phyloP scores from a whole-genome alignment of 2,113 vertebrate species.

The Garra rufa region DNA sequence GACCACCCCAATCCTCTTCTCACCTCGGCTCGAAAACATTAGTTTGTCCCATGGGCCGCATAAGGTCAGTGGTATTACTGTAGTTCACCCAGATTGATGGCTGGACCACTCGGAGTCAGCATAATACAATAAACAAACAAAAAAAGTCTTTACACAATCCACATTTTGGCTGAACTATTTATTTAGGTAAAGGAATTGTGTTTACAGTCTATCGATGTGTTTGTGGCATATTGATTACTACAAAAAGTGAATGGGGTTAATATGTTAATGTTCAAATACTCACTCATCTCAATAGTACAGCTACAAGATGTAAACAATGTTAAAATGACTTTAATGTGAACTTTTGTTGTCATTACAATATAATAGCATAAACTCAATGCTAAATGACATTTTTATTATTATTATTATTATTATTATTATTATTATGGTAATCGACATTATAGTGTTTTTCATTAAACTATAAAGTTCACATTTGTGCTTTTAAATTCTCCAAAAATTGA shows the following conservation, averaged over 20 bases:
- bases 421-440: too few species aligned
- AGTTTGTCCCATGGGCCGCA: not conserved
- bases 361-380: too few species aligned
- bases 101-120: not conserved
- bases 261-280: not conserved
- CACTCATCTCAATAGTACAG: not conserved
- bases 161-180: not conserved
- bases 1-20: not conserved
- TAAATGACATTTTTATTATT: too few species aligned
- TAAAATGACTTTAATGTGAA: not conserved
- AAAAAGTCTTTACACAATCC: not conserved
- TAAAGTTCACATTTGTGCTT: too few species aligned
- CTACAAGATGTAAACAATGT: not conserved
- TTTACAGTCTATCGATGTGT: not conserved
- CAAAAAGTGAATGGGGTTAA: not conserved
- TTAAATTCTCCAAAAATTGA: too few species aligned
- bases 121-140: not conserved
- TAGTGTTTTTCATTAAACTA: too few species aligned
- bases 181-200: not conserved
- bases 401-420: too few species aligned
- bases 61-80: not conserved
- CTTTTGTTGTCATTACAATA: not conserved
- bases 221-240: not conserved
- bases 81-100: not conserved
- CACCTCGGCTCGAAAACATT: not conserved